Evolutionary conservation across 2,888 invertebrate genomes (phyloP).

Genomic region (Exephanes ischioxanthus): DNA sequence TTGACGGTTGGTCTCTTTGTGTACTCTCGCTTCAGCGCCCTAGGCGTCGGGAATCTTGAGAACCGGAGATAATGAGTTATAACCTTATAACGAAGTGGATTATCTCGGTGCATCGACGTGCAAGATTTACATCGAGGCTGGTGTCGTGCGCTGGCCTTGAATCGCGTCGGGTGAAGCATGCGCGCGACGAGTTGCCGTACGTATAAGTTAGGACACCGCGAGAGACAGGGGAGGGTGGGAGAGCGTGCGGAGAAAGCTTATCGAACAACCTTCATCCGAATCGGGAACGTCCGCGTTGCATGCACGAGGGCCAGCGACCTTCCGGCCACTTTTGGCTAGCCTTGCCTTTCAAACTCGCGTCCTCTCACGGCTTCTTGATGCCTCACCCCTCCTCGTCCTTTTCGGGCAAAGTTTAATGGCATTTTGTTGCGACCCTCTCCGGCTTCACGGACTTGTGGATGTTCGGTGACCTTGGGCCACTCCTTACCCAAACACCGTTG

Average conservation of each 20-base stretch:
- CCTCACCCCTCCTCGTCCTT: constrained; percentile 6
- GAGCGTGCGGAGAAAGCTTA: constrained; percentile 62
- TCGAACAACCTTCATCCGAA: constrained; percentile 56
- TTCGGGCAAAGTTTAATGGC: not conserved
- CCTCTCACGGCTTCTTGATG: constrained; percentile 12
- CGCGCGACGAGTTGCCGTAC: constrained; percentile 37
- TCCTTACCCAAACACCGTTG: constrained; percentile 5
- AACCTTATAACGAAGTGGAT: constrained; percentile 8
- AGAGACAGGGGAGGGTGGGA: constrained; percentile 26
- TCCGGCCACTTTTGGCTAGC: constrained; percentile 55
- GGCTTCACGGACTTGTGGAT: not conserved
- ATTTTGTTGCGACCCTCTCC: not conserved
- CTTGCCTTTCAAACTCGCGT: constrained; percentile 24
- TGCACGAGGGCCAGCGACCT: constrained; percentile 65
- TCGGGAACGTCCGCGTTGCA: constrained; percentile 52
- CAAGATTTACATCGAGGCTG: constrained; percentile 48
- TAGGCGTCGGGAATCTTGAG: not conserved
- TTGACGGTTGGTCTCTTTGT: not conserved
- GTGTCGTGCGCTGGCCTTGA: constrained; percentile 51
- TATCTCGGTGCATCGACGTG: constrained; percentile 37
- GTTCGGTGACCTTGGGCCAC: not conserved
- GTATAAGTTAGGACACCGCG: not conserved
- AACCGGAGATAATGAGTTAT: not conserved
- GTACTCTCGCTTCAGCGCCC: not conserved
- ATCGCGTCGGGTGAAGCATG: constrained; percentile 57